These are phyloP conservation scores for Tetramorium alpestre DNA, from an alignment of 1,140 invertebrate species.

Conservation along the genomic window DNA sequence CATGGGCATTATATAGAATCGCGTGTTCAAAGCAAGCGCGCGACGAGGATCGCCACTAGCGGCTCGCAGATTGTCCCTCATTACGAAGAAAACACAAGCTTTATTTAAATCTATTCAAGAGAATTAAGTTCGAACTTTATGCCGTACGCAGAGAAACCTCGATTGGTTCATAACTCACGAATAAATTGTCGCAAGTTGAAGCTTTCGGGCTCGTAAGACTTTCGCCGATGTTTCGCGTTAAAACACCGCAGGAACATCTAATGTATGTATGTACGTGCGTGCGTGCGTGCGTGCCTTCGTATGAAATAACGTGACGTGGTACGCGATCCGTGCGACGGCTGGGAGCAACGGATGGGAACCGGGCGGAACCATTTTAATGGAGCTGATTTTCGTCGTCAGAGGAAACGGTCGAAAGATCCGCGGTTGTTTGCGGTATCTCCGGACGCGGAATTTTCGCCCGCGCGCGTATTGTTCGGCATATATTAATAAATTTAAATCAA, in stretches of 20 bases:
- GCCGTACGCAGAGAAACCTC: not conserved
- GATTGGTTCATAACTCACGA: not conserved
- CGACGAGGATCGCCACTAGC: not conserved
- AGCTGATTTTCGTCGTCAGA: conserved; percentile 74
- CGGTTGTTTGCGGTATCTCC: not conserved
- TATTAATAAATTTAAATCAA: not conserved
- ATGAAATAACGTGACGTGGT: conserved; percentile 74
- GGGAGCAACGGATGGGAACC: conserved; percentile 80
- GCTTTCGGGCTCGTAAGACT: not conserved
- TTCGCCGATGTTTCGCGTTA: not conserved
- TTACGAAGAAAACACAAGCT: not conserved
- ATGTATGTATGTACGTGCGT: not conserved
- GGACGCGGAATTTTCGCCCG: not conserved
- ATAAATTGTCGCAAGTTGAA: not conserved
- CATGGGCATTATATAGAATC: conserved; percentile 12
- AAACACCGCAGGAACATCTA: not conserved
- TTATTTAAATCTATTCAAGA: not conserved
- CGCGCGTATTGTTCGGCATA: no score
- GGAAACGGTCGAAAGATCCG: conserved; percentile 60
- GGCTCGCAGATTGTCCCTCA: not conserved
- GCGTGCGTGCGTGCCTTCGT: not conserved
- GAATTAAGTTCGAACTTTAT: not conserved
- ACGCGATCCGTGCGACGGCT: conserved; percentile 81
- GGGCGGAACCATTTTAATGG: conserved; percentile 78
- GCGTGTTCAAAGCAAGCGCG: not conserved